A percentile compares a stretch with the other conserved stretches of the same genome.
These are phyloP conservation scores for Melanostigma gelatinosum DNA, from an alignment of 2,113 vertebrate species.

Conservation along the genomic window DNA sequence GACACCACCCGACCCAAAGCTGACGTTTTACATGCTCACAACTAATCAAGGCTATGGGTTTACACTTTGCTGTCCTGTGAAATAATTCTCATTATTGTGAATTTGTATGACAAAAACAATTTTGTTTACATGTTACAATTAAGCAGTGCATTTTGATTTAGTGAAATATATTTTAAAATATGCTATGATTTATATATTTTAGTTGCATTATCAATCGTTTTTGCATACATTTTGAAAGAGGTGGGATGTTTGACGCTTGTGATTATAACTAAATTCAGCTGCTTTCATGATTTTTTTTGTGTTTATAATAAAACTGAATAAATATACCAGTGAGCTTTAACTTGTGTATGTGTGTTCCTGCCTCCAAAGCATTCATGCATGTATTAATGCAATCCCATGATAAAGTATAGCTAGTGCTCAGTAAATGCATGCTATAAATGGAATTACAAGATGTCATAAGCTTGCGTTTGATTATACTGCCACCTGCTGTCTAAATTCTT, in stretches of 20 bases:
- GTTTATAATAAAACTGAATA: conserved; percentile 71
- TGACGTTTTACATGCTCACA: conserved; percentile 53
- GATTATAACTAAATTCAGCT: conserved; percentile 56
- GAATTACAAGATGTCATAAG: not conserved
- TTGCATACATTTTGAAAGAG: conserved; percentile 36
- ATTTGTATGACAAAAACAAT: conserved; percentile 19
- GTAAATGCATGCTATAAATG: not conserved
- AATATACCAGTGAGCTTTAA: conserved; percentile 23
- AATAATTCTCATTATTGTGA: conserved; percentile 21
- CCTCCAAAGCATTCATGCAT: conserved; percentile 19
- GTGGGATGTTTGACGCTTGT: conserved; percentile 35
- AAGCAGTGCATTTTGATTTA: conserved; percentile 30
- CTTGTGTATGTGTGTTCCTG: not conserved
- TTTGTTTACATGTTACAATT: conserved; percentile 16
- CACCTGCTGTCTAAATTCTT: conserved; percentile 55
- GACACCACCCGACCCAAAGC: conserved; percentile 34
- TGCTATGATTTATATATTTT: conserved; percentile 36
- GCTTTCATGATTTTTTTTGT: conserved; percentile 51
- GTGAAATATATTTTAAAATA: conserved; percentile 24
- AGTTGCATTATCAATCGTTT: conserved; percentile 41
- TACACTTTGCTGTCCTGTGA: conserved; percentile 29
- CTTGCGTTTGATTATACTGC: conserved; percentile 53
- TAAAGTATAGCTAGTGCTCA: not conserved
- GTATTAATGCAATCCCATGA: not conserved
- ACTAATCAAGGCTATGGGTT: conserved; percentile 22